Base-by-base conservation (phyloP, 2,113 vertebrate species). In the Dicerorhinus sumatrensis region DNA sequence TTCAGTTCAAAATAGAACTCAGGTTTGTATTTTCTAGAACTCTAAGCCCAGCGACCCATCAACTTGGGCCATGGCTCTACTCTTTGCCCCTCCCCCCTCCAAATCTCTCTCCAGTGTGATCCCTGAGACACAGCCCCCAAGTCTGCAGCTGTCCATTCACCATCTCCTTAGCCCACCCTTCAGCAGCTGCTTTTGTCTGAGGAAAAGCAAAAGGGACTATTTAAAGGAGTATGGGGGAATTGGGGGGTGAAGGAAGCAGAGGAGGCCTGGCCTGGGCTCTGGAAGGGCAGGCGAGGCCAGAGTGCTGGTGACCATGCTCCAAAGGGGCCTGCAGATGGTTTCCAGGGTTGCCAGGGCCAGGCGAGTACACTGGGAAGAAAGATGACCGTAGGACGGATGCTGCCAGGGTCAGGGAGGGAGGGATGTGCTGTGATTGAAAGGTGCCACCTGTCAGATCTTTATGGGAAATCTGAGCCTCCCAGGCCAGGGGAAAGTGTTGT, bases 371-470 rank as follows among this genome's bases (percentile, higher is more conserved):
- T 5, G 46, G 67, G 77, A 63, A 86, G 73, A 80, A 93, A 86
- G 86, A 33, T 72, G 83, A 90, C 46, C 56, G 5, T 76, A 56
- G 93, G 51, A 51, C n/a, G 12, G 90, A 54, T 56, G 76, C 46
- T 46, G 20, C 62, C 21, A 2, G 75, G 60, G 29, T 51, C 31
- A 77, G n/a, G 72, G 85, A 8, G 2, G 91, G 73, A 91, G 89
- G 93, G 65, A 65, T 69, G 0, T 2, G 20, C 69, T 12, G 5
- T 98, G 98, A 98, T 98, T 98, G 98, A 98, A 97, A 98, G 98
- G 88, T 94, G 73, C 92, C 98, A 98, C 97, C 98, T 98, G 98
- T 97, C 96, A 54, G 69, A n/a, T 27, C 90, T 67, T 84, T 88
- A 29, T 2, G 33, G 94, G 98, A 98, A 98, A 98, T 81, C 89